phyloP scores from a whole-genome alignment of 2,113 vertebrate genomes.

The Reinhardtius hippoglossoides region DNA sequence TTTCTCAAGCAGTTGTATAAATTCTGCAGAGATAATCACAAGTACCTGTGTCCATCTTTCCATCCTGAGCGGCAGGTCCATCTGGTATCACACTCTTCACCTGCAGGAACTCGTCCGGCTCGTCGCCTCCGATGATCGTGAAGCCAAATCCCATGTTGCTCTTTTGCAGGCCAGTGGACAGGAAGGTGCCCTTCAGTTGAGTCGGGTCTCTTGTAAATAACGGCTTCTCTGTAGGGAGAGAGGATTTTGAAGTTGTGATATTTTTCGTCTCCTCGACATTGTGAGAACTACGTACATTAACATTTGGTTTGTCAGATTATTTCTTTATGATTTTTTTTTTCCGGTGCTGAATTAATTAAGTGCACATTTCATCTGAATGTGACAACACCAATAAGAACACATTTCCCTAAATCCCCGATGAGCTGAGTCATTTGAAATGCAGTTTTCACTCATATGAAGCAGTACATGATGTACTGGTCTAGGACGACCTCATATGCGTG shows the following conservation, averaged over 20 bases:
- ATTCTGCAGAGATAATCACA: conserved; percentile 2
- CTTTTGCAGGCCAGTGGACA: conserved; percentile 96
- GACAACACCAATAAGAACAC: neutral
- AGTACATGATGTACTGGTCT: conserved; percentile 42
- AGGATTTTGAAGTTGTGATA: neutral
- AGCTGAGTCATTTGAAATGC: conserved; percentile 27
- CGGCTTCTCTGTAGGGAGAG: conserved; percentile 89
- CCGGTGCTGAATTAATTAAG: neutral
- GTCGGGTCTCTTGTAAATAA: conserved; percentile 97
- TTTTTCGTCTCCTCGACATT: neutral
- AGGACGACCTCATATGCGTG: conserved; percentile 28
- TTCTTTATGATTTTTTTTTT: neutral
- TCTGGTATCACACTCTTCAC: conserved; percentile 99
- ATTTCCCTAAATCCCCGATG: conserved; percentile 7
- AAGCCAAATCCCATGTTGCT: conserved; percentile 99
- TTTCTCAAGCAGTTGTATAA: neutral
- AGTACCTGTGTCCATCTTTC: conserved; percentile 98
- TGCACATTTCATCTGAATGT: neutral
- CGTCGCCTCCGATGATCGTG: conserved; percentile 98
- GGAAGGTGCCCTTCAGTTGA: conserved; percentile 96
- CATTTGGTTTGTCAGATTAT: neutral
- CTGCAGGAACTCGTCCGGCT: conserved; percentile 98
- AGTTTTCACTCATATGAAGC: conserved; percentile 43
- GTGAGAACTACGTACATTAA: neutral
- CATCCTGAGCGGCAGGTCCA: conserved; percentile 96